phyloP scores from a whole-genome alignment of 2,888 invertebrate genomes.

The Lottia gigantea region DNA sequence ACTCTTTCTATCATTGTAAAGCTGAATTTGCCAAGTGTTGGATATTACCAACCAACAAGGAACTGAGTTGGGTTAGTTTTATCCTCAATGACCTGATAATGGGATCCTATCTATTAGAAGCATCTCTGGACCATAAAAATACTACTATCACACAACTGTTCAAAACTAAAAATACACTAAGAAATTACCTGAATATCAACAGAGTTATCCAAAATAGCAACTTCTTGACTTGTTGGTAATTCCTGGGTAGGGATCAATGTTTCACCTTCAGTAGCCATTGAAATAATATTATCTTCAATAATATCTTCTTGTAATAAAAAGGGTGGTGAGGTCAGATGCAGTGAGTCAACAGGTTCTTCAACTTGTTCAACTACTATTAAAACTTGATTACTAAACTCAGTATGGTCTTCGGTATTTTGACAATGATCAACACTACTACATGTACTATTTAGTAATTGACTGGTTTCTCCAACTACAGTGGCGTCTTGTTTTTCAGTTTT shows the following conservation, averaged over 20 bases:
- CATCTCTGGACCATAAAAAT: no score
- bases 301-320: neutral
- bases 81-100: no score
- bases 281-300: neutral
- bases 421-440: neutral
- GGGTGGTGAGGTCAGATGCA: neutral
- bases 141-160: no score
- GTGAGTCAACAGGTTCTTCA: neutral
- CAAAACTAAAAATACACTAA: no score
- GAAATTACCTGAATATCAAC: conserved; percentile 5
- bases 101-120: no score
- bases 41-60: no score
- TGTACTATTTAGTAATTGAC: neutral
- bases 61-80: no score
- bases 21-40: no score
- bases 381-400: neutral
- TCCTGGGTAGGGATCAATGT: neutral
- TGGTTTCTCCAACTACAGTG: neutral
- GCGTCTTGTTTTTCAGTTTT: neutral
- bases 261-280: conserved; percentile 5
- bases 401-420: neutral
- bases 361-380: neutral
- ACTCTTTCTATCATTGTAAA: no score
- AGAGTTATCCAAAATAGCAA: conserved; percentile 4
- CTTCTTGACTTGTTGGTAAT: conserved; percentile 4